Base-by-base conservation (phyloP, 1,140 invertebrate species). In the Chrysomallon squamiferum region DNA sequence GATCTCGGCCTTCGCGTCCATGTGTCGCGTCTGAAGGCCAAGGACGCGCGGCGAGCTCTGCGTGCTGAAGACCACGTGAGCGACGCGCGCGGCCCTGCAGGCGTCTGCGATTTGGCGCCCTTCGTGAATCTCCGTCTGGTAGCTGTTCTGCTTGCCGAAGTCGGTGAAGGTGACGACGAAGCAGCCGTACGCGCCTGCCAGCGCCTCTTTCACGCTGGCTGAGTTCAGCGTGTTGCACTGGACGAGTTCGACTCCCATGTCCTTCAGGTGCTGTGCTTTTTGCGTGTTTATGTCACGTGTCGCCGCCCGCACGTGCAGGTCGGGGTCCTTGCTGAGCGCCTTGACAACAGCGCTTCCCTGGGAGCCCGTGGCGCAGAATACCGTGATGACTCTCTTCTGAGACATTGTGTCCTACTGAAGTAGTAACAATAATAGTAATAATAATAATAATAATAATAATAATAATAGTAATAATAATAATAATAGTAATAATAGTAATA, bases 1-100 rank as follows among this genome's bases (percentile, higher is more conserved):
- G 20, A 82, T 66, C 59, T 77, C 72, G 9, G 80, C 80, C 63
- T 84, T 84, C 18, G 80, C 76, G 20, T 81, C 82, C 47, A 81
- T 64, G 60, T 82, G 76, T 0, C 80, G 66, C 0, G 73, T 78
- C 57, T 74, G 62, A 15, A 77, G 66, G 1, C 80, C 77, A 27
- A 73, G 69, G 11, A 76, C 65, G n/a, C 69, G 49, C 33, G 71
- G 60, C 0, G 76, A 69, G 65, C 79, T 70, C 62, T 82, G 78
- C 9, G 82, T 82, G 60, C 77, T 79, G 64, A 76, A 79, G 2
- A 82, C 63, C 9, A 82, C 73, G 66, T 82, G 80, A 4, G 63
- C 33, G n/a, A 84, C 68, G 6, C 66, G 65, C 18, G 69, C 64
- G 0, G 47, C 20, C 33, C 57, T 63, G 64, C 81, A 82, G 47